phyloP scores from a whole-genome alignment of 1,140 invertebrate species.

The Tetraneura akinire region DNA sequence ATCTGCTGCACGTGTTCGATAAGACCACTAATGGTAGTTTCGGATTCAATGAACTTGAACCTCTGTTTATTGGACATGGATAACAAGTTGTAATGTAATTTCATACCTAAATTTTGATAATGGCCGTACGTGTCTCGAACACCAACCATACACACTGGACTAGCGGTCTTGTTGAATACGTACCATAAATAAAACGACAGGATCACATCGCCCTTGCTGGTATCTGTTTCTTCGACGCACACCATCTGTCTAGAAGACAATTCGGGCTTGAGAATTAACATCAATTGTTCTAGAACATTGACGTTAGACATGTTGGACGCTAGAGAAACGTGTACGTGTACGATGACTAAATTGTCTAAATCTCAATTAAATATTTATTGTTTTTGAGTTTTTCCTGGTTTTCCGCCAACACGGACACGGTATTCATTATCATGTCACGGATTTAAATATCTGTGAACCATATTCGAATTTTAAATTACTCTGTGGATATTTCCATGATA shows the following conservation, averaged over 20 bases:
- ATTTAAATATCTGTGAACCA: too few species aligned
- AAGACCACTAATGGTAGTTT: neutral
- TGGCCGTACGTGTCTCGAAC: conserved; percentile 7
- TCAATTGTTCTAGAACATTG: conserved; percentile 11
- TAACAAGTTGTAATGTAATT: conserved; percentile 23
- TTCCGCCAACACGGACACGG: too few species aligned
- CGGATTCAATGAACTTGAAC: neutral
- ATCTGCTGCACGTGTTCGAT: neutral
- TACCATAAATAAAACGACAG: conserved; percentile 29
- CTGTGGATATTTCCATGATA: too few species aligned
- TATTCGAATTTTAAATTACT: too few species aligned
- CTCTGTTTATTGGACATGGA: neutral
- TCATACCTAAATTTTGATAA: conserved; percentile 12
- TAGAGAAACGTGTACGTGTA: too few species aligned
- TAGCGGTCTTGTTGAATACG: neutral
- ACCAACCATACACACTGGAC: neutral
- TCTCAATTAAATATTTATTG: too few species aligned
- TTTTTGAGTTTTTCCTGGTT: too few species aligned
- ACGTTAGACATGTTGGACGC: neutral
- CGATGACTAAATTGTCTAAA: too few species aligned
- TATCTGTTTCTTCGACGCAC: conserved; percentile 24
- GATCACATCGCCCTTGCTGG: neutral
- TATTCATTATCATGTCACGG: too few species aligned
- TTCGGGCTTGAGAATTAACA: conserved; percentile 5
- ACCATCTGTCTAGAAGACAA: neutral